These are phyloP conservation scores for Leucophenga montana DNA, from an alignment of 2,888 invertebrate genomes.

Conservation along the genomic window DNA sequence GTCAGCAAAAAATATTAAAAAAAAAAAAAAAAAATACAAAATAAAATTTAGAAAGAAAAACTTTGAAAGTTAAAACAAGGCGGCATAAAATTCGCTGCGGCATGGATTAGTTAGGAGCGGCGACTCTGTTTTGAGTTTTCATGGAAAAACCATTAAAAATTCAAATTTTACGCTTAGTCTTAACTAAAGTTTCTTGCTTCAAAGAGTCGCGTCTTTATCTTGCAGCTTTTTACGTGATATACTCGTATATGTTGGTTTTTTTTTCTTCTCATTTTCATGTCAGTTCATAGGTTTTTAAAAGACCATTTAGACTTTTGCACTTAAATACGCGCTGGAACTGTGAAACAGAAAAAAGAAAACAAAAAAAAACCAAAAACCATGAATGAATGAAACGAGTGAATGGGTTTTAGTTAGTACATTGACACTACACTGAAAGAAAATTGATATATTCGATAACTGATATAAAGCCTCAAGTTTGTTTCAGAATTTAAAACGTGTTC, in stretches of 20 bases:
- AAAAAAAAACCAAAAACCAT: neutral
- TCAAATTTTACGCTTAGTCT: constrained; percentile 14
- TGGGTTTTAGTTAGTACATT: neutral
- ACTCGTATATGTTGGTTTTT: neutral
- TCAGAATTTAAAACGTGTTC: too few species aligned
- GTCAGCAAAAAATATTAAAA: too few species aligned
- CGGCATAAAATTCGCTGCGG: constrained; percentile 2
- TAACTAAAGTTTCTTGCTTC: neutral
- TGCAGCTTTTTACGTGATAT: too few species aligned
- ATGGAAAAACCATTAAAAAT: constrained; percentile 41
- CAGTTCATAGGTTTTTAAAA: neutral
- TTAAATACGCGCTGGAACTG: neutral
- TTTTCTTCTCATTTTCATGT: constrained; percentile 1
- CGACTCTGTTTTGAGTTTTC: constrained; percentile 30
- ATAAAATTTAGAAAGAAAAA: constrained; percentile 1
- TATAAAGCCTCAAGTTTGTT: too few species aligned
- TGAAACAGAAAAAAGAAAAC: too few species aligned
- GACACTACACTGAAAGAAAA: constrained; percentile 8
- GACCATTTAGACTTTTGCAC: neutral
- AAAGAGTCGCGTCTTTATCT: too few species aligned
- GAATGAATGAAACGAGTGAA: neutral
- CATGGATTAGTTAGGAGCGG: neutral
- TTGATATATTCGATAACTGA: too few species aligned
- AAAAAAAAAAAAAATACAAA: too few species aligned
- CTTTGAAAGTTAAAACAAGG: constrained; percentile 2